A percentile compares a stretch with the other conserved stretches of the same genome.
Evolutionary conservation across 1,140 invertebrate genomes (phyloP).

Genomic region (Drosophila rhopaloa): DNA sequence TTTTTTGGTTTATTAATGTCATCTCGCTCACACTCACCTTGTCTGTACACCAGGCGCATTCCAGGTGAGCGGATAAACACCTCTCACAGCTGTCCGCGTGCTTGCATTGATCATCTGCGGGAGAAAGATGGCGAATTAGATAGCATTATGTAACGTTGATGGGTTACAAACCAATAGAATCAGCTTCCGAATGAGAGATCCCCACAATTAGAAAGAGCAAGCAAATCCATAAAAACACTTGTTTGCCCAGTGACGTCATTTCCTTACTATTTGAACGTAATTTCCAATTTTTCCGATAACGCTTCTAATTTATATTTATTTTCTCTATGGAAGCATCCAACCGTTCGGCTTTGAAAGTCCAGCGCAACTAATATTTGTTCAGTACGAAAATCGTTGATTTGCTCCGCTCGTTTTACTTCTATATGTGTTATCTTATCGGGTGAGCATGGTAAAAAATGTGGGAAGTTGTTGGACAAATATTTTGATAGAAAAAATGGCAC

Average conservation of each 20-base stretch:
- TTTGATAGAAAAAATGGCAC: constrained; percentile 15
- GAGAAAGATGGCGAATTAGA: constrained; percentile 13
- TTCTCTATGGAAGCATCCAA: constrained; percentile 21
- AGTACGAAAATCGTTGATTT: constrained; percentile 30
- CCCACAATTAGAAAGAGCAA: not conserved
- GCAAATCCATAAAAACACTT: constrained; percentile 9
- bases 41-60: constrained; percentile 85
- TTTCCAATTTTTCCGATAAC: not conserved
- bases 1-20: not conserved
- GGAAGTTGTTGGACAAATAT: constrained; percentile 27
- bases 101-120: constrained; percentile 66
- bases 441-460: constrained; percentile 13
- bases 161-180: constrained; percentile 36
- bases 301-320: constrained; percentile 1
- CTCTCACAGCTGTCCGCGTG: constrained; percentile 76
- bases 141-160: constrained; percentile 35
- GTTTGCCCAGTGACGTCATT: constrained; percentile 37
- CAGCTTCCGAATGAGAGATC: constrained; percentile 10
- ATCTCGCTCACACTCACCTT: constrained; percentile 62
- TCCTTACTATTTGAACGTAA: constrained; percentile 12
- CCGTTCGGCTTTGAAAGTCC: constrained; percentile 50
- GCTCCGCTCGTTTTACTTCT: constrained; percentile 4
- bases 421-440: constrained; percentile 50
- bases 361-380: constrained; percentile 61
- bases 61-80: constrained; percentile 69